Conservation (phyloP, 1,140 invertebrate species). For the Pollicipes pollicipes region DNA sequence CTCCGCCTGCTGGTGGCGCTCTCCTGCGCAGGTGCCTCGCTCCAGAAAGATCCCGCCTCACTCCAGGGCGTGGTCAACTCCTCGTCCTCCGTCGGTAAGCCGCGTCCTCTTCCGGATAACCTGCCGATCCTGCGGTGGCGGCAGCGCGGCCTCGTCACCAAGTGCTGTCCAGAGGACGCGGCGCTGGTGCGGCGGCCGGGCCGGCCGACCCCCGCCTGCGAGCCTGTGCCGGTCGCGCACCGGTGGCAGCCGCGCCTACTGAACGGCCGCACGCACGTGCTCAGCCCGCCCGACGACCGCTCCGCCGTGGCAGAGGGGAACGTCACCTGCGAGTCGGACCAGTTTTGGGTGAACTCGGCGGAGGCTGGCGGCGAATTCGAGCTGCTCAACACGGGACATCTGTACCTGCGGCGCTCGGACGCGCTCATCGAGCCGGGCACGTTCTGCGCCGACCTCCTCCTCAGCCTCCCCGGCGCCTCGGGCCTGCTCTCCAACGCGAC, state of each 20-base stretch:
- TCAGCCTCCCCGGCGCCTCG: neutral
- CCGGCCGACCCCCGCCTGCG: neutral
- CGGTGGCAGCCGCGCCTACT: neutral
- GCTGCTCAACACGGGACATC: neutral
- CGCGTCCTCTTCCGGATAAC: too few species aligned
- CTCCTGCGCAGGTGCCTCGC: too few species aligned
- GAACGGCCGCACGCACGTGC: neutral
- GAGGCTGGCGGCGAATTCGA: neutral
- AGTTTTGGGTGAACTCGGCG: neutral
- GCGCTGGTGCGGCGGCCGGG: neutral
- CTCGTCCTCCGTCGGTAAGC: too few species aligned
- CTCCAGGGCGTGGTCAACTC: too few species aligned
- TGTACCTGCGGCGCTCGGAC: neutral
- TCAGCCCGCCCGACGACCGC: too few species aligned
- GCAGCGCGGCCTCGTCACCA: neutral
- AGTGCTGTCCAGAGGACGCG: neutral
- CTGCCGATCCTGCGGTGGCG: neutral
- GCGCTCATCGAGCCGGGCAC: neutral
- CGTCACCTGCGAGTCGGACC: neutral
- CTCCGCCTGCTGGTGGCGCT: too few species aligned
- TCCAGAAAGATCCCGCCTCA: too few species aligned
- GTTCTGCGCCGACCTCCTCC: neutral
- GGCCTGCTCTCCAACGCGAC: too few species aligned
- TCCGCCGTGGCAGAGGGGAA: neutral
- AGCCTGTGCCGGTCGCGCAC: neutral